Percentiles rank a stretch among this genome's conserved stretches.
phyloP scores from a whole-genome alignment of 2,888 invertebrate genomes.

The Nephrotoma guestfalica region DNA sequence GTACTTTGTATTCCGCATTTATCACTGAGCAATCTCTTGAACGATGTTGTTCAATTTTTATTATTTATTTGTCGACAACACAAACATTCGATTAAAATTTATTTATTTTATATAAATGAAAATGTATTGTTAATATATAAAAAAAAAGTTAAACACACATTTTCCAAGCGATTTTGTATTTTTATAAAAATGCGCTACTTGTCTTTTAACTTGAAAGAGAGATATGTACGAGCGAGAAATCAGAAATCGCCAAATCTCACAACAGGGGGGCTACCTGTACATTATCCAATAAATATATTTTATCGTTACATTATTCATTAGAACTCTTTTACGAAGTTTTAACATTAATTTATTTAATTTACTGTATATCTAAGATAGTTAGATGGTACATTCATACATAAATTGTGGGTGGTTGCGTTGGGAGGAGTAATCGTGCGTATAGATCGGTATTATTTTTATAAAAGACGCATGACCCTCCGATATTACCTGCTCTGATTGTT shows the following conservation, averaged over 20 bases:
- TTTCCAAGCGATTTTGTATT: background rate
- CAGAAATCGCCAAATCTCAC: background rate
- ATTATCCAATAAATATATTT: background rate
- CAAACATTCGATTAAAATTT: background rate
- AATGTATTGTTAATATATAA: background rate
- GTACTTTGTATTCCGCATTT: background rate
- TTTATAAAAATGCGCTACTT: background rate
- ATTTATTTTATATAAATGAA: background rate
- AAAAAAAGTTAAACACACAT: background rate
- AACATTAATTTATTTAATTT: background rate
- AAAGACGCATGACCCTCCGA: background rate
- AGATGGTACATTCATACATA: background rate
- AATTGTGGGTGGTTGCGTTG: background rate
- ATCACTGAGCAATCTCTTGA: background rate
- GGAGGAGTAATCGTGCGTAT: background rate
- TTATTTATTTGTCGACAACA: background rate
- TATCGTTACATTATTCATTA: background rate
- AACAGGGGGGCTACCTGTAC: background rate
- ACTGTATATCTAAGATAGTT: background rate
- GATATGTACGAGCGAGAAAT: background rate
- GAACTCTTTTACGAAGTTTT: background rate
- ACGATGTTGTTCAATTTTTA: background rate
- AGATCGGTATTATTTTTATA: background rate
- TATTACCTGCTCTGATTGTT: background rate
- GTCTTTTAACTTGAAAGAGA: background rate